Evolutionary conservation across 1,140 invertebrate genomes (phyloP), one percentile per base, ranked within the genome.

Genomic region (Carcinoscorpius rotundicauda): DNA sequence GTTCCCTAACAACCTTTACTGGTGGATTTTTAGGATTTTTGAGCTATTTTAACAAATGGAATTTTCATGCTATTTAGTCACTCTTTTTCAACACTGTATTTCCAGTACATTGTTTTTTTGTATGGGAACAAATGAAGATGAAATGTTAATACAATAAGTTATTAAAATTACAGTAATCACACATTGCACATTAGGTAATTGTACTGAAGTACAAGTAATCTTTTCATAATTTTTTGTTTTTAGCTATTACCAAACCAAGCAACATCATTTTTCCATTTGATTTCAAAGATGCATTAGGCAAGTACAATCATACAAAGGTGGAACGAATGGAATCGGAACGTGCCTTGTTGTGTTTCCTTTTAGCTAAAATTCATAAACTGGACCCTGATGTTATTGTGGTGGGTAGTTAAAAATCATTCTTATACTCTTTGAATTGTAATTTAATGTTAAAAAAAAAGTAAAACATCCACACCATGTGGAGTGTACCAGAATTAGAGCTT

Each of bases 331-430:
- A 94, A 62, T 86, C 85, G 6, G 97, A 98, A 80, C 76, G 88
- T 68, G 87, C 86, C 56, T 78, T 98, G 3, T 75, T 98, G 0
- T 90, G 86, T 66, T 88, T 85, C 75, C 85, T 95, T 66, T 78
- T 96, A 61, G 84, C 86, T 0, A 88, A 90, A 74, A 85, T 98
- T 66, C 84, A 87, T 72, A 87, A 87, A 74, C 79, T 91, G 52
- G 95, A 98, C 81, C 91, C 95, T 0, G 97, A 99, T 80, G 76
- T 98, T 8, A 84, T 98, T 60, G 84, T 98, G 5, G 79, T 80
- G 74, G 65, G 73, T 71, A 61, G 29, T 29, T 29, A 29, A 29
- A 29, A 29, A 29, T 29, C 29, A 29, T 29, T 29, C 29, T 29
- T 2, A 29, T 2, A 29, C 29, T 29, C 29, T 29, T 29, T 29